Base-by-base conservation (phyloP, 1,140 invertebrate genomes). In the Neoseiulus cucumeris region DNA sequence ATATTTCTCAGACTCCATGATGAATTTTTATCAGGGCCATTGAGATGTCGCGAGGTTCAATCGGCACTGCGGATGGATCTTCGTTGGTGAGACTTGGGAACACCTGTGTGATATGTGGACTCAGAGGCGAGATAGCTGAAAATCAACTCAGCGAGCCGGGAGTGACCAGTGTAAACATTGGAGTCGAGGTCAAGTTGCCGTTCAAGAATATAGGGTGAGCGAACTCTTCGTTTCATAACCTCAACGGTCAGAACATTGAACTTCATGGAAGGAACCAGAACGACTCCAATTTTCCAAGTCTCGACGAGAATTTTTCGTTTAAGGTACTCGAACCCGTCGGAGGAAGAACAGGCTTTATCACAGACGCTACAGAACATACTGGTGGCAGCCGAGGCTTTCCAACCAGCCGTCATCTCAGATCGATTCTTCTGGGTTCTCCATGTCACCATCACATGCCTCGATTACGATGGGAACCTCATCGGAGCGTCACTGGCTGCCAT, bases 121-220 rank as follows among this genome's bases (percentile, higher is more conserved):
- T 59, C 14, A 25, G 51, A 25, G 51, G 25, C 9, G 51, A 59
- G 22, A 59, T 59, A 1, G 51, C 51, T 2, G 51, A 59, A 59
- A 59, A 20, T 14, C 51, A 59, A 33, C 51, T 59, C 12, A 20
- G 51, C 22, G 51, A 59, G 17, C 22, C 51, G 33, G 33, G 33
- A 6, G 25, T 59, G 25, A 12, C 25, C 14, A 33, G 33, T 25
- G 22, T 25, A 25, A 59, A 59, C 51, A 59, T 59, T 2, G 33
- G 51, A 14, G 51, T 59, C 14, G 25, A 59, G 22, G 51, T 33
- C 25, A 25, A 59, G 33, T 33, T 59, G 33, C 51, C 51, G 1
- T 59, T 59, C 51, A 59, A 59, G 22, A 59, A 59, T 59, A 59
- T 59, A 17, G 51, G 51, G 51, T 59, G 4, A 20, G 51, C 22